Conservation (phyloP, 2,797 vertebrate species). For the Helarctos malayanus region DNA sequence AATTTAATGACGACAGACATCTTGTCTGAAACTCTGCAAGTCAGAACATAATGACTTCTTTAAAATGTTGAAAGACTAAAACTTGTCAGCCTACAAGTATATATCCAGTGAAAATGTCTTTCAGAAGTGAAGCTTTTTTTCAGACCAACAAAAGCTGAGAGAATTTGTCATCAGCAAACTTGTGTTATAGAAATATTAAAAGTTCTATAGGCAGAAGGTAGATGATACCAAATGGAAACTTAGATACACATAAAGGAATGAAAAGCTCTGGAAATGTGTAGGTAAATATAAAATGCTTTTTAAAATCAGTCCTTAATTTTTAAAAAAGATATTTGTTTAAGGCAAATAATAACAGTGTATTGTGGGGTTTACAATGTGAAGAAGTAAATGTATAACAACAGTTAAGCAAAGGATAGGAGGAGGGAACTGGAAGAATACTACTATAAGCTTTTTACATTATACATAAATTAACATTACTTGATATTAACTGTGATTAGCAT, state of each 20-base stretch:
- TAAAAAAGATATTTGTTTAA: conserved; percentile 2
- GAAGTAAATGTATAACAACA: background rate
- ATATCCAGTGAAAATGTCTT: background rate
- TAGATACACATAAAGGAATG: background rate
- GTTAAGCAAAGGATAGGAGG: background rate
- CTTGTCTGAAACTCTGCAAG: background rate
- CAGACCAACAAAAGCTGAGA: background rate
- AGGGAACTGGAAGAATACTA: background rate
- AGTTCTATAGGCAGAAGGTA: background rate
- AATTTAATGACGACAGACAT: background rate
- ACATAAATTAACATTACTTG: background rate
- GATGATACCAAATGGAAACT: background rate
- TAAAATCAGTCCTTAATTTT: background rate
- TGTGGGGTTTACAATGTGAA: background rate
- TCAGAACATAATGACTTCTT: background rate
- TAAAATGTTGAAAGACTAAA: background rate
- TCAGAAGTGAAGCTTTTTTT: background rate
- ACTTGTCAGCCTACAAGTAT: background rate
- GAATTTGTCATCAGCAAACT: background rate
- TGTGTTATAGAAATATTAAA: background rate
- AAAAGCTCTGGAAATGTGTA: background rate
- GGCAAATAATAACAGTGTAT: background rate
- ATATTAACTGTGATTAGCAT: background rate
- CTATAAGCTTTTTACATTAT: background rate
- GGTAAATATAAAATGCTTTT: background rate